These are phyloP conservation scores for Anolis apletophallus DNA, from an alignment of 2,797 vertebrate species.

Conservation along the genomic window DNA sequence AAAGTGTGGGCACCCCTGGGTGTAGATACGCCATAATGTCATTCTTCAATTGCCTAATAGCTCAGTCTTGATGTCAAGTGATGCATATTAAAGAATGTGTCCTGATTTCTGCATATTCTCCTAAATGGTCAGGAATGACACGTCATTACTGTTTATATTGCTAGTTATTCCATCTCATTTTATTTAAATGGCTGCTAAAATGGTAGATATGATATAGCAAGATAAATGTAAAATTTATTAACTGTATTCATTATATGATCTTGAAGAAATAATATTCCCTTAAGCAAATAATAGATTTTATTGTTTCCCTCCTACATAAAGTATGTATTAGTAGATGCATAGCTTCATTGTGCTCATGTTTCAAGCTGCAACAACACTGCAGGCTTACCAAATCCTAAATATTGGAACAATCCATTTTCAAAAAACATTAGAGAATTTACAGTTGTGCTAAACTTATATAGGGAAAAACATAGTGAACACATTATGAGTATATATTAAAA, in stretches of 20 bases:
- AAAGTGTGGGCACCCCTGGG: no score
- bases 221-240: neutral
- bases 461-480: conserved; percentile 14
- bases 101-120: neutral
- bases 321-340: conserved; percentile 21
- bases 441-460: conserved; percentile 30
- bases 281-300: neutral
- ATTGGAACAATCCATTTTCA: conserved; percentile 36
- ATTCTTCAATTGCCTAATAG: neutral
- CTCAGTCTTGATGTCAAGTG: neutral
- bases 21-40: neutral
- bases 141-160: no score
- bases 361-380: neutral
- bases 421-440: conserved; percentile 32
- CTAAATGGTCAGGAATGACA: neutral
- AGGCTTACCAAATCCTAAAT: neutral
- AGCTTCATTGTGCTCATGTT: conserved; percentile 28
- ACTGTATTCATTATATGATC: neutral
- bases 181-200: neutral
- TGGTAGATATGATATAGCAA: neutral
- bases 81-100: neutral
- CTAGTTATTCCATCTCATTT: neutral
- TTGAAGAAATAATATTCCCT: neutral
- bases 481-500: conserved; percentile 29
- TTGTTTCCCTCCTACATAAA: conserved; percentile 30